Conservation (phyloP, 1,140 invertebrate species). For the Apis laboriosa region DNA sequence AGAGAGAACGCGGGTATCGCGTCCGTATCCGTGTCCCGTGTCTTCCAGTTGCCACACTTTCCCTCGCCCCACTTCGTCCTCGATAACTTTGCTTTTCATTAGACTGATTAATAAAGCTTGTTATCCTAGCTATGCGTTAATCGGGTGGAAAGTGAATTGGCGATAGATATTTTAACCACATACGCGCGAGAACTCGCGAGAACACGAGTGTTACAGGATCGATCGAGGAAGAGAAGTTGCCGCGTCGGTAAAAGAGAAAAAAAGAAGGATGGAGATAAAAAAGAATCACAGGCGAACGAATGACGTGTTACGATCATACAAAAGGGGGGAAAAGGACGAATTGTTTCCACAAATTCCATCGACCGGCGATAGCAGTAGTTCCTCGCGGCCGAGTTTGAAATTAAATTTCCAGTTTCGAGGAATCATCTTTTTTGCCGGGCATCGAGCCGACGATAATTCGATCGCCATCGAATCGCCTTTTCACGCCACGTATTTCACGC, state of each 20-base stretch:
- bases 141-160: constrained; percentile 34
- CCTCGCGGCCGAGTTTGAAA: constrained; percentile 58
- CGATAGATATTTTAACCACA: not conserved
- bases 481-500: not conserved
- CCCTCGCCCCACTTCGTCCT: not conserved
- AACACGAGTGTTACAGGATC: too few relatives aligned
- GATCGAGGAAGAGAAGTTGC: not conserved
- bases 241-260: not conserved
- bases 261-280: not conserved
- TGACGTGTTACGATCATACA: constrained; percentile 25
- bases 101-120: constrained; percentile 42
- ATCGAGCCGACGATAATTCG: constrained; percentile 59
- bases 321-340: constrained; percentile 33
- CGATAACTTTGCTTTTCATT: constrained; percentile 50
- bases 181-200: not conserved
- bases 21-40: constrained; percentile 19
- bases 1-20: constrained; percentile 25
- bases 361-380: constrained; percentile 29
- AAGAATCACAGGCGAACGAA: constrained; percentile 6
- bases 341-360: constrained; percentile 52
- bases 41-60: constrained; percentile 10
- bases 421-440: constrained; percentile 55
- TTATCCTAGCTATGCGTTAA: constrained; percentile 36
- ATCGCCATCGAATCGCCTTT: constrained; percentile 46
- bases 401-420: constrained; percentile 60